phyloP scores from a whole-genome alignment of 1,140 invertebrate species.

The Ectropis grisescens region DNA sequence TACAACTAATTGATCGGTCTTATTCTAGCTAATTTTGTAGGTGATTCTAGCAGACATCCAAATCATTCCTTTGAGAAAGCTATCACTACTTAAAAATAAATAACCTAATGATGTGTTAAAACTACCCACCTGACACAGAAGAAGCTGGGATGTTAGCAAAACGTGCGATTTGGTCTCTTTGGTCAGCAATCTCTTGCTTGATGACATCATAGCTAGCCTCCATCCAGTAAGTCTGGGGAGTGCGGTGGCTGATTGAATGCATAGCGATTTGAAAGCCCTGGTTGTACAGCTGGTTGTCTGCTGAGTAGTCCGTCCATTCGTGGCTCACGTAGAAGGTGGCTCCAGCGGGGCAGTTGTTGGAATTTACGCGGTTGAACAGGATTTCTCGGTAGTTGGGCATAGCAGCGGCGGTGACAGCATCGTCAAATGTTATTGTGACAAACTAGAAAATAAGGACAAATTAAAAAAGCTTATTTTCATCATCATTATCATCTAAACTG shows the following conservation, averaged over 20 bases:
- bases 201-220: constrained; percentile 53
- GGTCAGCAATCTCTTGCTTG: constrained; percentile 72
- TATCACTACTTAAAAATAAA: no score
- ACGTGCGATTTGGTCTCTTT: constrained; percentile 62
- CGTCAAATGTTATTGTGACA: constrained; percentile 78
- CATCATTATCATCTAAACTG: no score
- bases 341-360: constrained; percentile 74
- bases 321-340: constrained; percentile 79
- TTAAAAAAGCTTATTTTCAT: no score
- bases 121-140: no score
- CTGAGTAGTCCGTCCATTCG: constrained; percentile 78
- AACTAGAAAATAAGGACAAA: constrained; percentile 69
- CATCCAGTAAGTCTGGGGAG: constrained; percentile 67
- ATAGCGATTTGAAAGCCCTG: constrained; percentile 79
- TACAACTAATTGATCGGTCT: no score
- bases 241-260: constrained; percentile 72
- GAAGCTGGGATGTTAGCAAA: constrained; percentile 74
- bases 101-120: no score
- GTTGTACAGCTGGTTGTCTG: constrained; percentile 74
- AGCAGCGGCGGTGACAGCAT: constrained; percentile 77
- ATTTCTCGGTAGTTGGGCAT: constrained; percentile 74
- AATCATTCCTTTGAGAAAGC: no score
- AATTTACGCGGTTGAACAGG: constrained; percentile 72
- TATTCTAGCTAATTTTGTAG: no score
- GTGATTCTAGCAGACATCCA: no score